Base-by-base conservation (phyloP, 2,797 vertebrate genomes). In the Tenualosa thibaudeaui region DNA sequence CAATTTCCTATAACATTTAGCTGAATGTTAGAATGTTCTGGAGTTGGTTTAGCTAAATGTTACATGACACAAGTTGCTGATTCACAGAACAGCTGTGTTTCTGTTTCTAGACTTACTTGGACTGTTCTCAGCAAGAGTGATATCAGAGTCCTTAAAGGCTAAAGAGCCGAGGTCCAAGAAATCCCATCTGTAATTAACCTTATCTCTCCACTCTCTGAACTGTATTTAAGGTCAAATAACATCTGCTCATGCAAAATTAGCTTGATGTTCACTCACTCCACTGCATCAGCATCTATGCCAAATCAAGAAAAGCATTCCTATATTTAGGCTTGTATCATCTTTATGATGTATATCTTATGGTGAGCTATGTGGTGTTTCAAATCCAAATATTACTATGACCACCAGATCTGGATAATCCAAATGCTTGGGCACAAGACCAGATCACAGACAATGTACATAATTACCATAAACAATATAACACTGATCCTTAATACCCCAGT, bases 161-260 rank as follows among this genome's bases (percentile, higher is more conserved):
- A 78, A 78, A n/a, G 71, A 78, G 71, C 71, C 19, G 19, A 46
- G 71, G 37, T 78, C 71, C 71, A 22, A 78, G 37, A 78, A 22
- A 17, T 78, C 71, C 71, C 71, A 37, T 19, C 43, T 43, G 71
- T 78, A 40, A 78, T 78, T 78, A 78, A 78, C 71, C 71, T 78
- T 46, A 46, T 46, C 71, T 17, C 71, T 43, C 71, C 37, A 43
- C 71, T 78, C 46, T 10, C 17, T 78, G 40, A 43, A 75, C 68
- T 75, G 40, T 78, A 78, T 43, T 78, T 78, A 5, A 78, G 37
- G 17, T 46, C 19, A 46, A 78, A 46, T 78, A 78, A 78, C 71
- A 78, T 43, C 71, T 17, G 71, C 71, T 22, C 71, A 46, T 78
- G 37, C 43, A 78, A 15, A 78, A 75, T 37, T 75, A 40, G 10